Evolutionary conservation across 1,140 invertebrate genomes (phyloP).

Genomic region (Spodoptera frugiperda): DNA sequence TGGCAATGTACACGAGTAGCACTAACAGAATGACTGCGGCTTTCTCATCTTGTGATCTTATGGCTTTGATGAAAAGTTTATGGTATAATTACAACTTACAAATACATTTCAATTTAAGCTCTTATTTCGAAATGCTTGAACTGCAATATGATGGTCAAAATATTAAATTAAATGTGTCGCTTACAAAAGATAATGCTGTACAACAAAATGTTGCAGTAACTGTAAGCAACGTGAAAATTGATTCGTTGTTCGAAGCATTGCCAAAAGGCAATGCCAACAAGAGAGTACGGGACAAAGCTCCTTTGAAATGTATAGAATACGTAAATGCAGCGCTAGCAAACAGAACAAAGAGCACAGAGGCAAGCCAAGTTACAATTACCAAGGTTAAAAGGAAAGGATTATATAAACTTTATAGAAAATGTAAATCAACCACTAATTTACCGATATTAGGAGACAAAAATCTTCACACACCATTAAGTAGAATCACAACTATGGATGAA

Average conservation of each 20-base stretch:
- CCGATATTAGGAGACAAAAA: slow-evolving; percentile 48
- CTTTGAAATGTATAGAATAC: slow-evolving; percentile 20
- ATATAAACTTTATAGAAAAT: slow-evolving; percentile 72
- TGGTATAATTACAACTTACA: slow-evolving; percentile 6
- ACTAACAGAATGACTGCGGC: background rate
- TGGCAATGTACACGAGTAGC: slow-evolving; percentile 44
- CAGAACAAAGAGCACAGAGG: slow-evolving; percentile 1
- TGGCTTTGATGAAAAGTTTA: slow-evolving; percentile 4
- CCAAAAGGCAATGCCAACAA: slow-evolving; percentile 1
- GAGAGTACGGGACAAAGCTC: background rate
- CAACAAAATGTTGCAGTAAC: background rate
- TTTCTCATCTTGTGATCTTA: background rate
- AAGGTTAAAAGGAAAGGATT: slow-evolving; percentile 60
- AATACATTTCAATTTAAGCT: background rate
- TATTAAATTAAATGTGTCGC: slow-evolving; percentile 10
- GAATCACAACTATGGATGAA: slow-evolving; percentile 71
- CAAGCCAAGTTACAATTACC: slow-evolving; percentile 25
- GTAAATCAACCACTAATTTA: slow-evolving; percentile 71
- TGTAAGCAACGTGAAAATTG: slow-evolving; percentile 24
- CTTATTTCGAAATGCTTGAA: slow-evolving; percentile 9
- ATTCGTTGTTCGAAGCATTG: slow-evolving; percentile 4
- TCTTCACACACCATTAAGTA: slow-evolving; percentile 58
- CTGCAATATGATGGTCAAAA: slow-evolving; percentile 5
- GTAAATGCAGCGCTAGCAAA: background rate
- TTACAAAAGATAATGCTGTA: background rate